Percentiles rank a stretch among this genome's conserved stretches.
These are phyloP conservation scores for Muscidifurax raptorellus DNA, from an alignment of 1,140 invertebrate species.

Conservation along the genomic window DNA sequence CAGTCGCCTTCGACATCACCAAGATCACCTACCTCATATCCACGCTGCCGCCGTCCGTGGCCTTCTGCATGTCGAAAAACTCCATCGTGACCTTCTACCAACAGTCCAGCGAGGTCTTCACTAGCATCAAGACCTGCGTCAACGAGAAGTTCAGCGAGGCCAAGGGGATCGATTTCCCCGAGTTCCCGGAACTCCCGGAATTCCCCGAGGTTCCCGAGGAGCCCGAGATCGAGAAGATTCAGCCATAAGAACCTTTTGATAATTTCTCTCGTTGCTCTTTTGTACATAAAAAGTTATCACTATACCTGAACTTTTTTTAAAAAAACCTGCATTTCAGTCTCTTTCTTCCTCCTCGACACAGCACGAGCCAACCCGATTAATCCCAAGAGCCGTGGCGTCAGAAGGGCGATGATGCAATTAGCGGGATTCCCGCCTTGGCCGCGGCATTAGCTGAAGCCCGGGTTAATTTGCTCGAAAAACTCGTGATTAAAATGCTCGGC, in stretches of 20 bases:
- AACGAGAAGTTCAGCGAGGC: slow-evolving; percentile 53
- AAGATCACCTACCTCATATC: slow-evolving; percentile 29
- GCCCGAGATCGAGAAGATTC: too few species aligned
- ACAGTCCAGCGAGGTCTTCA: slow-evolving; percentile 24
- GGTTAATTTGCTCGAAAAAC: slow-evolving; percentile 5
- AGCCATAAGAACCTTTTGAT: too few species aligned
- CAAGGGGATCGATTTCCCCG: too few species aligned
- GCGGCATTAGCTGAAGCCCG: neutral
- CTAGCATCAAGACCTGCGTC: slow-evolving; percentile 55
- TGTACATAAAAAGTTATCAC: neutral
- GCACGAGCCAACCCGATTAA: neutral
- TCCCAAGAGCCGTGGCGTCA: neutral
- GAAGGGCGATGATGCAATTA: neutral
- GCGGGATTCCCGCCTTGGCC: neutral
- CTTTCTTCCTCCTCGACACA: neutral
- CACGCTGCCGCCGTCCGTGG: slow-evolving; percentile 41
- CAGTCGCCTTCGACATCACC: slow-evolving; percentile 7
- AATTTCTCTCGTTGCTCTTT: neutral
- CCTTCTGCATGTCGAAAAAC: slow-evolving; percentile 40
- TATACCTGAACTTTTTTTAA: neutral
- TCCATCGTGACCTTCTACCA: slow-evolving; percentile 23
- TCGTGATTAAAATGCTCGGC: neutral
- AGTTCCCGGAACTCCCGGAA: neutral
- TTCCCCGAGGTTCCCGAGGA: too few species aligned
- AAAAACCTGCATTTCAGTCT: neutral